Evolutionary conservation across 1,140 invertebrate species (phyloP).

Genomic region (Cyclargus thomasi): DNA sequence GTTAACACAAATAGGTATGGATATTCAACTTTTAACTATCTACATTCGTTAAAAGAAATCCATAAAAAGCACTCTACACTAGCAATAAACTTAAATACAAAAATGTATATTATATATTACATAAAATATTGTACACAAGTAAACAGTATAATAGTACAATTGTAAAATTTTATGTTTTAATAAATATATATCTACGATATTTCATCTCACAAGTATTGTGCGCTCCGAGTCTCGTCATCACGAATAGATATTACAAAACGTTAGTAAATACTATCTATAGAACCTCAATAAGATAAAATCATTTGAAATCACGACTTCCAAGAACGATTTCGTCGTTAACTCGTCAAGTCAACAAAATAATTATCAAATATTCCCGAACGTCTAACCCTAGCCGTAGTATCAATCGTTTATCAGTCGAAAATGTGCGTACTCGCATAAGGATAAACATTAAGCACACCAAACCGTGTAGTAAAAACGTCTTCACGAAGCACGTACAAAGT

Average conservation of each 20-base stretch:
- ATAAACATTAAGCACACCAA: conserved; percentile 31
- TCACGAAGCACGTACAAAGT: conserved; percentile 18
- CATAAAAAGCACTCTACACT: conserved; percentile 4
- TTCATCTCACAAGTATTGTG: conserved; percentile 69
- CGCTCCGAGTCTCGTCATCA: conserved; percentile 60
- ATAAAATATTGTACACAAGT: conserved; percentile 4
- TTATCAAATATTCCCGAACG: conserved; percentile 5
- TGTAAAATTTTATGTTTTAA: conserved; percentile 24
- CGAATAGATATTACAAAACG: conserved; percentile 51
- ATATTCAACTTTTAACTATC: background rate
- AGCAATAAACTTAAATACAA: background rate
- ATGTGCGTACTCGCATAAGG: conserved; percentile 28
- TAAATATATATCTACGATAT: conserved; percentile 50
- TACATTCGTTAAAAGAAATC: background rate
- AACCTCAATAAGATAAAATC: conserved; percentile 26
- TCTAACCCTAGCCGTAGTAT: conserved; percentile 8
- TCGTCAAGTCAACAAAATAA: background rate
- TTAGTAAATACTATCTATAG: conserved; percentile 26
- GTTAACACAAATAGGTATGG: too few relatives aligned
- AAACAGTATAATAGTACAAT: conserved; percentile 14
- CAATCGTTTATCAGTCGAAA: conserved; percentile 44
- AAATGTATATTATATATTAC: background rate
- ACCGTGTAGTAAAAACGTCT: conserved; percentile 13
- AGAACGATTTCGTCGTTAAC: background rate
- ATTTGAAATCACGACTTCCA: conserved; percentile 18